Percentiles rank a stretch among this genome's conserved stretches.
phyloP scores from a whole-genome alignment of 1,140 invertebrate genomes.

The Diuraphis noxia region DNA sequence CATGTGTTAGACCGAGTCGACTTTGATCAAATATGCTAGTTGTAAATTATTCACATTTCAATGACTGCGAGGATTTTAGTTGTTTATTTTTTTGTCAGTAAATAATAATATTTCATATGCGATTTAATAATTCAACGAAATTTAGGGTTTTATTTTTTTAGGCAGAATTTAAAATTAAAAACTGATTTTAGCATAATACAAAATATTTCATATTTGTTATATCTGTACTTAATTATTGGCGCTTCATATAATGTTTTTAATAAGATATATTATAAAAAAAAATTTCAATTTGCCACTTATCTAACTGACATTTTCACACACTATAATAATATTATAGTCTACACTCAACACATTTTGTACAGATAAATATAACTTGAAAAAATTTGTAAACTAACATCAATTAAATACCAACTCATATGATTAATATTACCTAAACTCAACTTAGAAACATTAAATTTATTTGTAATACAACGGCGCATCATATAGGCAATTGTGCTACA shows the following conservation, averaged over 20 bases:
- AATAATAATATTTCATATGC: not conserved
- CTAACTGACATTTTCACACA: not conserved
- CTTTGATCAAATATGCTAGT: not conserved
- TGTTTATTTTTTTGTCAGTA: not conserved
- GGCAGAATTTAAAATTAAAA: not conserved
- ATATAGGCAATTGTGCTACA: not conserved
- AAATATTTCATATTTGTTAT: not conserved
- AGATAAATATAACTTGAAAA: too few species aligned
- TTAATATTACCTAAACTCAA: not conserved
- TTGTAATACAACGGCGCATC: not conserved
- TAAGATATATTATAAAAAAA: not conserved
- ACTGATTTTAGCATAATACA: not conserved
- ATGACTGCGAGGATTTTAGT: not conserved
- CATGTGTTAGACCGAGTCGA: not conserved
- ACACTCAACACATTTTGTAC: not conserved
- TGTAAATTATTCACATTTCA: not conserved
- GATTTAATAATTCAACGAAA: not conserved
- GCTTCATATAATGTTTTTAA: not conserved
- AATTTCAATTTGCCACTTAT: not conserved
- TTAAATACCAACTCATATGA: not conserved
- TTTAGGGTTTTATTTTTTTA: not conserved
- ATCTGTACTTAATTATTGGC: not conserved
- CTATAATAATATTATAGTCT: too few species aligned
- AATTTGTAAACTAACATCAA: not conserved
- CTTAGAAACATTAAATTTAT: not conserved